Evolutionary conservation across 2,113 vertebrate species (phyloP).

Genomic region (Stomatorhinus ivindoensis): DNA sequence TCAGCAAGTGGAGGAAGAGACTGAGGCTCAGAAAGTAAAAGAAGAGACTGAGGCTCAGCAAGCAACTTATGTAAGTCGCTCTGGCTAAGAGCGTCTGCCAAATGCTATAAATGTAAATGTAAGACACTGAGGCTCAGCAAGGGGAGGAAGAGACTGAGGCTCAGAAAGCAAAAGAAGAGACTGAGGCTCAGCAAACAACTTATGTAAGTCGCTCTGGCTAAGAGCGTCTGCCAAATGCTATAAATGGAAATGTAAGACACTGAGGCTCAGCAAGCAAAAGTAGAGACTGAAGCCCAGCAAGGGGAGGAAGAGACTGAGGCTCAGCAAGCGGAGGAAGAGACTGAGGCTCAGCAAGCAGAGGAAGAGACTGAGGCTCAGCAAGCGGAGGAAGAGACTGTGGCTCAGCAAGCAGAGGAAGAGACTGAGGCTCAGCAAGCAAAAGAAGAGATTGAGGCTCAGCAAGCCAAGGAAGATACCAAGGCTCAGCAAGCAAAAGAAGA

Average conservation of each 20-base stretch:
- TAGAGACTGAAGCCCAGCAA: too few relatives aligned
- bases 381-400: neutral
- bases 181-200: too few relatives aligned
- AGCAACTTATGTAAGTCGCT: too few relatives aligned
- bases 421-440: neutral
- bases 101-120: too few relatives aligned
- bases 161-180: neutral
- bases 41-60: neutral
- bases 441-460: neutral
- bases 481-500: too few relatives aligned
- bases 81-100: too few relatives aligned
- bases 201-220: too few relatives aligned
- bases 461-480: too few relatives aligned
- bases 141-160: neutral
- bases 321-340: neutral
- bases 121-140: neutral
- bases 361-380: neutral
- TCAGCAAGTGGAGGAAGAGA: neutral
- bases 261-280: neutral
- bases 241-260: too few relatives aligned
- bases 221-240: too few relatives aligned
- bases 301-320: neutral
- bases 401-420: fast-evolving
- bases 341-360: neutral
- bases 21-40: neutral